phyloP scores from a whole-genome alignment of 37 sponge, comb jelly and placozoan genomes.

The Beroe forskalii region DNA sequence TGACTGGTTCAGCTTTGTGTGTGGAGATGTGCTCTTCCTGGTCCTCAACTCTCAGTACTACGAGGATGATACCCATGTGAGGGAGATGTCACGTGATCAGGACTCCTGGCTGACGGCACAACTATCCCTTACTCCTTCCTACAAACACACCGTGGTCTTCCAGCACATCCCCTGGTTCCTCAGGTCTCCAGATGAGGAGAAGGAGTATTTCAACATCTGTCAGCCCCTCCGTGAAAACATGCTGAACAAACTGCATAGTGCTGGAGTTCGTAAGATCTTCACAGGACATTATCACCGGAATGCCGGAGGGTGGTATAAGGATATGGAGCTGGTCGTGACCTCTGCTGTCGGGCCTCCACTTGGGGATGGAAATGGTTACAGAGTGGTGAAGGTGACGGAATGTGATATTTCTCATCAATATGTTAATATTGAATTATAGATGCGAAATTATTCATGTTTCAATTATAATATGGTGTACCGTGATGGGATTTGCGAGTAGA shows the following conservation, averaged over 20 bases:
- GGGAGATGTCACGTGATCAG: slow-evolving; percentile 6
- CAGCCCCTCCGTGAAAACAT: background rate
- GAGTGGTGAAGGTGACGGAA: slow-evolving; percentile 5
- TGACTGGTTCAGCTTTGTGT: slow-evolving; percentile 57
- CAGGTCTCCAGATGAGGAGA: background rate
- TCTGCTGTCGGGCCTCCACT: slow-evolving; percentile 36
- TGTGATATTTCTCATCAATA: slow-evolving; percentile 6
- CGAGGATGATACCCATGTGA: background rate
- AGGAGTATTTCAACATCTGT: slow-evolving; percentile 1
- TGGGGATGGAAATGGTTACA: slow-evolving; percentile 16
- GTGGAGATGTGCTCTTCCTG: slow-evolving; percentile 4
- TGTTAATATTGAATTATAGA: slow-evolving; percentile 14
- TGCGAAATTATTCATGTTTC: too few species aligned
- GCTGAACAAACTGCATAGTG: background rate
- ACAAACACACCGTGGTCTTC: slow-evolving; percentile 22
- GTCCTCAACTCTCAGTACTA: slow-evolving; percentile 63
- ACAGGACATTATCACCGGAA: slow-evolving; percentile 39
- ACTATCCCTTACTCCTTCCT: too few species aligned
- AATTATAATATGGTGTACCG: too few species aligned
- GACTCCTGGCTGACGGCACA: slow-evolving; percentile 17
- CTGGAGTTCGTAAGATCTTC: slow-evolving; percentile 19
- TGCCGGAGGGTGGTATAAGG: slow-evolving; percentile 17
- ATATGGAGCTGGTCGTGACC: slow-evolving; percentile 1
- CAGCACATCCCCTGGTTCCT: slow-evolving; percentile 54
- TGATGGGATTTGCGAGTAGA: too few species aligned